A percentile compares a stretch with the other conserved stretches of the same genome.
Evolutionary conservation across 2,113 vertebrate species (phyloP).

Genomic region (Eptesicus fuscus): DNA sequence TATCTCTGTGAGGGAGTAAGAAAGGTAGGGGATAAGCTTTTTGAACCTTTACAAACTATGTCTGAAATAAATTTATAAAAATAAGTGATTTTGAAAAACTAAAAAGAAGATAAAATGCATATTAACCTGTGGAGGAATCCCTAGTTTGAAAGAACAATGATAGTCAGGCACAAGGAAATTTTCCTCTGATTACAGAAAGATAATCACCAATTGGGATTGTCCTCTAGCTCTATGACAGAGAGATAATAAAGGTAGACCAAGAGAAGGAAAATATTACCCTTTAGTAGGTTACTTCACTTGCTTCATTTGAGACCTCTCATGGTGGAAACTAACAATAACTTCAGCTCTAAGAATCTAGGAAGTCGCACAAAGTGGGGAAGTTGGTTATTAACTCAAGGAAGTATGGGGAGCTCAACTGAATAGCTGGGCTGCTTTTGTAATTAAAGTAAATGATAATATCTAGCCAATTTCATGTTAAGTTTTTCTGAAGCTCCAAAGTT

Average conservation of each 20-base stretch:
- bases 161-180: neutral
- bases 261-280: neutral
- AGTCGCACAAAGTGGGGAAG: slow-evolving; percentile 61
- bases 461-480: slow-evolving; percentile 9
- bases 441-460: slow-evolving; percentile 48
- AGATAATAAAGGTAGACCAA: neutral
- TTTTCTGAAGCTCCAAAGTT: slow-evolving; percentile 37
- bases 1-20: neutral
- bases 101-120: neutral
- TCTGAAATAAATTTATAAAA: slow-evolving; percentile 21
- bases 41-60: neutral
- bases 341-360: slow-evolving; percentile 59
- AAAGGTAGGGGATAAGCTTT: neutral
- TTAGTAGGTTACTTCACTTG: neutral
- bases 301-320: neutral
- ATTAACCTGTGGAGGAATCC: neutral
- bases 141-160: neutral
- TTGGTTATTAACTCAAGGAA: slow-evolving; percentile 67
- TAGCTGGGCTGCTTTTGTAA: slow-evolving; percentile 59
- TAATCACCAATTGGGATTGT: neutral
- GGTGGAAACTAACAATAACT: slow-evolving; percentile 54
- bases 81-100: neutral
- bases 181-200: neutral
- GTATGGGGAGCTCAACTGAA: slow-evolving; percentile 29
- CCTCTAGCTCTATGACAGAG: neutral